A percentile compares a stretch with the other conserved stretches of the same genome.
Evolutionary conservation across 1,140 invertebrate genomes (phyloP).

Genomic region (Adoxophyes honmai): DNA sequence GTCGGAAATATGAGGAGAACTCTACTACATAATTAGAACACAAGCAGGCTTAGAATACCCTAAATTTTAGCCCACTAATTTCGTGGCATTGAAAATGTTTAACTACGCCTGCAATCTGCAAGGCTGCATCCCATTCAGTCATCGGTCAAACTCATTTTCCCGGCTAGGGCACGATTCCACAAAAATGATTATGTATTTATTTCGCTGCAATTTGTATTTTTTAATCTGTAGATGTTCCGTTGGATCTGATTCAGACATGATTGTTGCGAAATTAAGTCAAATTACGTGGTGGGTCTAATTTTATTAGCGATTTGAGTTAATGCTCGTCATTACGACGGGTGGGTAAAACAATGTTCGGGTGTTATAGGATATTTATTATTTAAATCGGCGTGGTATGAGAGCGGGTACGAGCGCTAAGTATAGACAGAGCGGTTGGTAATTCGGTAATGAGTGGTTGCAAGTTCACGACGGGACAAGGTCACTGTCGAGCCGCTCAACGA

Average conservation of each 20-base stretch:
- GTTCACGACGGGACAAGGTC: conserved; percentile 61
- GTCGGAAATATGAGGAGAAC: too few species aligned
- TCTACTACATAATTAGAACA: conserved; percentile 2
- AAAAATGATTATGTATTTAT: conserved; percentile 30
- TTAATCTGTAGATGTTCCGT: conserved; percentile 31
- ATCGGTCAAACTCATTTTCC: conserved; percentile 18
- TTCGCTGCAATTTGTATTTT: conserved; percentile 41
- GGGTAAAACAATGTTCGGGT: conserved; percentile 57
- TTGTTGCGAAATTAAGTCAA: conserved; percentile 66
- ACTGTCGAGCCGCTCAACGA: conserved; percentile 36
- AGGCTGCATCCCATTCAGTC: conserved; percentile 12
- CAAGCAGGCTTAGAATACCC: background rate
- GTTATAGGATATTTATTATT: conserved; percentile 75
- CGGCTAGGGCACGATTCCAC: conserved; percentile 30
- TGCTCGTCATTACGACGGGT: conserved; percentile 57
- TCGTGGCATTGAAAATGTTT: conserved; percentile 3
- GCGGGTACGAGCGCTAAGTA: conserved; percentile 50
- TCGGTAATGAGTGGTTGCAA: conserved; percentile 69
- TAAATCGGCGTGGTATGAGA: conserved; percentile 45
- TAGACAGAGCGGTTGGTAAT: conserved; percentile 62
- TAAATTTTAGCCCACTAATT: background rate
- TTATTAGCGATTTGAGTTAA: conserved; percentile 69
- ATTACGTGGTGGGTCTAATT: conserved; percentile 62
- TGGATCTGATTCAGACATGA: conserved; percentile 54
- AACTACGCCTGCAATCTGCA: background rate